Conservation (phyloP, 2,888 invertebrate genomes). For the Syrphus vitripennis region DNA sequence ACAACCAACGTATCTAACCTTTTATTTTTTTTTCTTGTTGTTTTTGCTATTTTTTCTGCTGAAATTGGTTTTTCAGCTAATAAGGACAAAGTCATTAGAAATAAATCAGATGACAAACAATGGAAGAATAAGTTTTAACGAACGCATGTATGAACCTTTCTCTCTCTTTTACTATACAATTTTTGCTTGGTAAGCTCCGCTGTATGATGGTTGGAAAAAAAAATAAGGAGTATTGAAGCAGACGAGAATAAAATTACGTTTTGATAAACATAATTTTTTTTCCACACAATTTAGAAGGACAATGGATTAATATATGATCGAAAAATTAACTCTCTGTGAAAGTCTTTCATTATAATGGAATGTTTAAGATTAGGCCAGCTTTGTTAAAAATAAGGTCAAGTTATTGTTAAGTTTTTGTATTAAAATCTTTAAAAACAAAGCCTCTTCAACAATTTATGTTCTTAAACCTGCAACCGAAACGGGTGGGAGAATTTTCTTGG, state of each 20-base stretch:
- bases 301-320: constrained; percentile 47
- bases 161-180: background rate
- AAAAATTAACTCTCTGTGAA: constrained; percentile 46
- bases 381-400: background rate
- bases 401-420: no score
- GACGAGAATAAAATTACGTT: constrained; percentile 56
- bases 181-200: constrained; percentile 8
- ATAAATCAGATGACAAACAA: constrained; percentile 74
- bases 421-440: no score
- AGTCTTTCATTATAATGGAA: constrained; percentile 36
- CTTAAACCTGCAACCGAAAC: no score
- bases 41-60: constrained; percentile 61
- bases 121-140: constrained; percentile 66
- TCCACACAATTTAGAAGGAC: constrained; percentile 19
- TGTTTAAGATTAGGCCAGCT: background rate
- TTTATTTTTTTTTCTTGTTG: constrained; percentile 39
- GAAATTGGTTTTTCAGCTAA: constrained; percentile 74
- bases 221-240: constrained; percentile 43
- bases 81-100: constrained; percentile 75
- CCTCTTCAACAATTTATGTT: no score
- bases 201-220: background rate
- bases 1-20: background rate
- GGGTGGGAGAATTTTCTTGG: no score
- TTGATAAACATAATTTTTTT: constrained; percentile 32
- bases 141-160: constrained; percentile 37